Base-by-base conservation (phyloP, 2,113 vertebrate genomes). In the Ovibos moschatus region DNA sequence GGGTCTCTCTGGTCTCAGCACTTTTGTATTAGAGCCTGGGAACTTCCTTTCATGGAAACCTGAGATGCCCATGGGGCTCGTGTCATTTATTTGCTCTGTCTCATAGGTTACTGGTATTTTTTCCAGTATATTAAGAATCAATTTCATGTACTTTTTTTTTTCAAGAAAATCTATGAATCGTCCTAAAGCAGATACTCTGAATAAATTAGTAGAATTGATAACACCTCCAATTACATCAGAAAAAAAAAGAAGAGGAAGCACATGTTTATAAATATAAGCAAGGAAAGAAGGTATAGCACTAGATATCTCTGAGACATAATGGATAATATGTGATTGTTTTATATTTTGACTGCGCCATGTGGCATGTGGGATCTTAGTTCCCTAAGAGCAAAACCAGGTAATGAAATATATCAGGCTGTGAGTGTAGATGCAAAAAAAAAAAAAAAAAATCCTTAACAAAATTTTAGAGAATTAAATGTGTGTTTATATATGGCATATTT, bases 291-390 rank as follows among this genome's bases (percentile, higher is more conserved):
- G n/a, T 50, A 71, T 27, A 71, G 25, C 55, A 7, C 7, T 92
- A 87, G 57, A 19, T 81, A 86, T 4, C 36, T 53, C n/a, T 57
- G 17, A 87, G 81, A 87, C n/a, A 50, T 81, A 87, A 87, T 57
- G 87, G 85, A 9, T 82, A 45, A 33, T 33, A 40, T 81, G 10
- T 62, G 36, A 45, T 79, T 78, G 40, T 79, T 93, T 91, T 91
- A 43, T 79, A 3, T 79, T 79, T 79, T 79, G 43, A 30, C 45
- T 79, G 45, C 0, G 0, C 45, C 76, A 30, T 6, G 43, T 30
- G 45, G 8, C 76, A 47, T 47, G 45, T 10, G 28, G 76, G 28
- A 79, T 30, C 45, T 79, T 47, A 47, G 76, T 79, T 50, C 45
- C 15, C 55, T 45, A 36, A 90, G 11, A 57, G 3, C 23, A 89